Conservation (phyloP, 2,113 vertebrate species). For the Rhea americana region DNA sequence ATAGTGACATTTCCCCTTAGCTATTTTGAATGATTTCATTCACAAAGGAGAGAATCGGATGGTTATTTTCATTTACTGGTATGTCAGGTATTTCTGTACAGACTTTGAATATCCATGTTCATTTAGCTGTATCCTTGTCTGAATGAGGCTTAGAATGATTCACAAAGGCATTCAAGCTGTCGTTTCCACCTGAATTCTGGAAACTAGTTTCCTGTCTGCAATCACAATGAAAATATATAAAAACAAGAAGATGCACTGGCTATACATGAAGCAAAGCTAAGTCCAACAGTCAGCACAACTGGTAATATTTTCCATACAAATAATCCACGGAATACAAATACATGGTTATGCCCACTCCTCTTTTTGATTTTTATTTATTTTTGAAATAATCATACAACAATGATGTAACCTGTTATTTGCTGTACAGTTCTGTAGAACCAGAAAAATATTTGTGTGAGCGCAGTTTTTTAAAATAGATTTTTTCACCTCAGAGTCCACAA, state of each 20-base stretch:
- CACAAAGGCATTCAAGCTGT: slow-evolving; percentile 3
- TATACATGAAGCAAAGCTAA: not conserved
- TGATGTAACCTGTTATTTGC: not conserved
- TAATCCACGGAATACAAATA: not conserved
- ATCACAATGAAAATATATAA: not conserved
- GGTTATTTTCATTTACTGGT: slow-evolving; percentile 38
- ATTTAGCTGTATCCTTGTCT: slow-evolving; percentile 9
- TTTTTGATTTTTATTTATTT: not conserved
- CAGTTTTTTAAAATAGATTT: not conserved
- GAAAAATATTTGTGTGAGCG: not conserved
- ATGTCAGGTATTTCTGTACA: slow-evolving; percentile 20
- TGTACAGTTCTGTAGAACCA: not conserved
- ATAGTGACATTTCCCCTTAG: slow-evolving; percentile 27
- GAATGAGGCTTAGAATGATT: slow-evolving; percentile 11
- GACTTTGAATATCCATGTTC: slow-evolving; percentile 6
- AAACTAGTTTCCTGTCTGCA: not conserved
- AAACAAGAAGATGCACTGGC: not conserved
- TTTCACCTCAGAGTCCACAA: not conserved
- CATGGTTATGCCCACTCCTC: not conserved
- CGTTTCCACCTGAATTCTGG: slow-evolving; percentile 9
- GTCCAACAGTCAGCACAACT: not conserved
- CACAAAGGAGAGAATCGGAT: not conserved
- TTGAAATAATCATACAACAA: not conserved
- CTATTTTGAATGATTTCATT: slow-evolving; percentile 49
- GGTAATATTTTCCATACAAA: not conserved